Base-by-base conservation (phyloP, 2,888 invertebrate genomes). In the Epicampocera succincta region DNA sequence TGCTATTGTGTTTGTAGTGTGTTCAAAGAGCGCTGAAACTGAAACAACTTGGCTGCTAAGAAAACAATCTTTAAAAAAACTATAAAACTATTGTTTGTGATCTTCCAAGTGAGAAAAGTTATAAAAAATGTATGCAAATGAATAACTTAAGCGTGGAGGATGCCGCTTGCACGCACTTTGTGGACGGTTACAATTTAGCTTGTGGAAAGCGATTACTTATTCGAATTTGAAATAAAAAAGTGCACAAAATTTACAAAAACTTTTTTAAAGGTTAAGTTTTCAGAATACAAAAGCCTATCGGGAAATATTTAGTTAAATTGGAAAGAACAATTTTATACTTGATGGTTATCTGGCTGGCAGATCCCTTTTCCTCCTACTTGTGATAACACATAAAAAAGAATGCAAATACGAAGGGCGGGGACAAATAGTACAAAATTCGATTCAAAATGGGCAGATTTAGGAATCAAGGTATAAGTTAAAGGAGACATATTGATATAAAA, bases 41-140 rank as follows among this genome's bases (percentile, higher is more conserved):
- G 52, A 29, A 68, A 11, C 52, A n/a, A 40, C 54, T 17, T 44
- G 60, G 44, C 52, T 68, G 29, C 40, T 56, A 48, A 33, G n/a
- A n/a, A n/a, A 72, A 12, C 12, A 58, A 25, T 44, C 65, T 58
- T 50, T 48, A 19, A 38, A 46, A 46, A 54, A 61, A 44, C 13
- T n/a, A n/a, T n/a, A n/a, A 15, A 56, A 40, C 58, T 77, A 66
- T 78, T 78, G 72, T 78, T 44, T 72, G 65, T 44, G 66, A 78
- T 66, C 66, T 60, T 72, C 72, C 72, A 66, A 65, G 77, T 65
- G 65, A 42, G 48, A 48, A 71, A 71, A 58, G 19, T 2, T 17
- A 50, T n/a, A 15, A 66, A 56, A 46, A 56, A 13, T 63, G 11
- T 50, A 44, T 42, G 38, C 65, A 72, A 72, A 11, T 78, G 42